These are phyloP conservation scores for Exocentrus adspersus DNA, from an alignment of 2,888 invertebrate genomes.

Conservation along the genomic window DNA sequence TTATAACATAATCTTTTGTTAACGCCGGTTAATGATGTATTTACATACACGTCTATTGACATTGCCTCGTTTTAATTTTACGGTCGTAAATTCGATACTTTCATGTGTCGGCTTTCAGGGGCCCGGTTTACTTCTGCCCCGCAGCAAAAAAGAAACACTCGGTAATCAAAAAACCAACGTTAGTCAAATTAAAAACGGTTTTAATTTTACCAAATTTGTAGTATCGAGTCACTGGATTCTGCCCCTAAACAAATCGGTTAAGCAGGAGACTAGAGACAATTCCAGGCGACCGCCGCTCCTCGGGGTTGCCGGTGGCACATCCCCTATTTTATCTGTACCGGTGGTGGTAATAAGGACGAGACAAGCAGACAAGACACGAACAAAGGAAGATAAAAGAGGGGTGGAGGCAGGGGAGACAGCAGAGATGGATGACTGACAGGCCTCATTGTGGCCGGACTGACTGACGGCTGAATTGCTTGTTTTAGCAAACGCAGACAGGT, in stretches of 20 bases:
- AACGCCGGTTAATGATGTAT: conserved; percentile 45
- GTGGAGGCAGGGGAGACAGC: conserved; percentile 41
- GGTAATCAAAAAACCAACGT: too few species aligned
- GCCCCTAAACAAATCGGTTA: background rate
- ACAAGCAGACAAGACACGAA: conserved; percentile 51
- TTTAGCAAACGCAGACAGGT: conserved; percentile 54
- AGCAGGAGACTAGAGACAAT: too few species aligned
- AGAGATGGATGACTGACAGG: conserved; percentile 59
- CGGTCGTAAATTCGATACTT: conserved; percentile 30
- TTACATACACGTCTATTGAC: conserved; percentile 43
- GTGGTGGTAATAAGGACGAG: conserved; percentile 55
- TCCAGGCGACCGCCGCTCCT: too few species aligned
- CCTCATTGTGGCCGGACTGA: conserved; percentile 58
- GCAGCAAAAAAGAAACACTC: background rate
- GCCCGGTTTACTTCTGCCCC: background rate
- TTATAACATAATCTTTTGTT: conserved; percentile 50
- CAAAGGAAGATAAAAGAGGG: conserved; percentile 53
- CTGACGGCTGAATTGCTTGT: conserved; percentile 60
- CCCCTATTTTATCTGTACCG: too few species aligned
- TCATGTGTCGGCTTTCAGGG: conserved; percentile 16
- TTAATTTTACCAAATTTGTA: too few species aligned
- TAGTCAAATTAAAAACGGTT: too few species aligned
- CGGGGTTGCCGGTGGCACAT: too few species aligned
- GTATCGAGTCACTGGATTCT: background rate
- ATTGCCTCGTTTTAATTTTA: conserved; percentile 33